These are phyloP conservation scores for Mobula birostris DNA, from an alignment of 2,113 vertebrate genomes.

Conservation along the genomic window DNA sequence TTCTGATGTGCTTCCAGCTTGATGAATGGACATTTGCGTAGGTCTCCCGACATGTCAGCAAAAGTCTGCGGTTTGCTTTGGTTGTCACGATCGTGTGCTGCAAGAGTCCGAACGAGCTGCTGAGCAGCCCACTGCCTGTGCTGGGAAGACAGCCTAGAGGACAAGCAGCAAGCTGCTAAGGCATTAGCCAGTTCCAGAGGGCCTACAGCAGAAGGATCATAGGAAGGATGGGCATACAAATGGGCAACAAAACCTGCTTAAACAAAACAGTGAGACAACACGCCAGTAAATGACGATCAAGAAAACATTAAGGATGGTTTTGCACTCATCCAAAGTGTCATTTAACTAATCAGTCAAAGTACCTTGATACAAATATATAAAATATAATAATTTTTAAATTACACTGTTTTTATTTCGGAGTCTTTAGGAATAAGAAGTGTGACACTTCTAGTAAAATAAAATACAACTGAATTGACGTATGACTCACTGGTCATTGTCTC, in stretches of 20 bases:
- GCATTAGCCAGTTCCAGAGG: conserved; percentile 97
- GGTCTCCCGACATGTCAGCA: conserved; percentile 88
- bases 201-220: conserved; percentile 86
- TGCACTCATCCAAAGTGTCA: conserved; percentile 44
- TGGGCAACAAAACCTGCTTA: conserved; percentile 84
- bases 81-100: conserved; percentile 92
- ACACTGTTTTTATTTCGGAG: not conserved
- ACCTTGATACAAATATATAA: not conserved
- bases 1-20: conserved; percentile 97
- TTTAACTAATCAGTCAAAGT: conserved; percentile 31
- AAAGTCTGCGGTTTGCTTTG: conserved; percentile 83
- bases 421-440: conserved; percentile 35
- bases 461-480: not conserved
- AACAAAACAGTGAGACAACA: conserved; percentile 66
- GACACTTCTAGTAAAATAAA: not conserved
- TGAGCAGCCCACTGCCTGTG: conserved; percentile 97
- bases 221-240: conserved; percentile 85
- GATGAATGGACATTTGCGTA: conserved; percentile 84
- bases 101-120: conserved; percentile 87
- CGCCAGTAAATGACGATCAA: conserved; percentile 54
- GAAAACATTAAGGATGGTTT: conserved; percentile 46
- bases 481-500: conserved; percentile 30
- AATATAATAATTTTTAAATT: not conserved
- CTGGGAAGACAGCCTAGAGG: conserved; percentile 88
- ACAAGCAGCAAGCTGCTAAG: conserved; percentile 94